A percentile compares a stretch with the other conserved stretches of the same genome.
phyloP scores from a whole-genome alignment of 2,113 vertebrate species.

The Corydoras maculifer region DNA sequence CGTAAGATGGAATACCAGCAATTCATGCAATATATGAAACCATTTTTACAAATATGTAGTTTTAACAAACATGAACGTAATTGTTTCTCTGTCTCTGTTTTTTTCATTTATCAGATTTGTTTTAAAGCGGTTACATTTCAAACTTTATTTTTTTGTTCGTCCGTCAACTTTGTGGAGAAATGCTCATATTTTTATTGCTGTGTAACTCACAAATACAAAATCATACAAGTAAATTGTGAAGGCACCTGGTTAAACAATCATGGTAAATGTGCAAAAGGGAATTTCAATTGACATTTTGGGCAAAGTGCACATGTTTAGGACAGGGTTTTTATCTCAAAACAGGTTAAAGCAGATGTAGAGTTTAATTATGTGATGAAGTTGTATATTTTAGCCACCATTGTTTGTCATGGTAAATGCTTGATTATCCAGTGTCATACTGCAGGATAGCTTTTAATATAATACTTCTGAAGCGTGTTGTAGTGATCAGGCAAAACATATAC shows the following conservation, averaged over 20 bases:
- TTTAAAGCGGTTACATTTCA: conserved; percentile 27
- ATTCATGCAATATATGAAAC: conserved; percentile 45
- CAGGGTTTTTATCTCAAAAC: conserved; percentile 19
- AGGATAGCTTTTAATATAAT: conserved; percentile 27
- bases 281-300: conserved; percentile 9
- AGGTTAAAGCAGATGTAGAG: conserved; percentile 36
- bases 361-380: conserved; percentile 42
- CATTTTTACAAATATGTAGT: conserved; percentile 37
- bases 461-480: conserved; percentile 33
- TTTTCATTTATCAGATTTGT: conserved; percentile 15
- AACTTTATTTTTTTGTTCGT: conserved; percentile 11
- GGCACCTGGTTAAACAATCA: conserved; percentile 6
- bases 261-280: conserved; percentile 30
- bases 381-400: conserved; percentile 70
- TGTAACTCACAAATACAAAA: neutral
- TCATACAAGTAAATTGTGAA: conserved; percentile 19
- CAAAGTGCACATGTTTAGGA: conserved; percentile 23
- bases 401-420: conserved; percentile 36
- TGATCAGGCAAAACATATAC: conserved; percentile 20
- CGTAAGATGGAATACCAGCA: conserved; percentile 47
- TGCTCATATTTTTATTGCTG: conserved; percentile 21
- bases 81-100: conserved; percentile 20
- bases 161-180: conserved; percentile 12
- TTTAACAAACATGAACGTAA: conserved; percentile 35
- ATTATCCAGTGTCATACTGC: conserved; percentile 7